phyloP scores from a whole-genome alignment of 2,888 invertebrate species.

The Dyspetes luteomarginatus region DNA sequence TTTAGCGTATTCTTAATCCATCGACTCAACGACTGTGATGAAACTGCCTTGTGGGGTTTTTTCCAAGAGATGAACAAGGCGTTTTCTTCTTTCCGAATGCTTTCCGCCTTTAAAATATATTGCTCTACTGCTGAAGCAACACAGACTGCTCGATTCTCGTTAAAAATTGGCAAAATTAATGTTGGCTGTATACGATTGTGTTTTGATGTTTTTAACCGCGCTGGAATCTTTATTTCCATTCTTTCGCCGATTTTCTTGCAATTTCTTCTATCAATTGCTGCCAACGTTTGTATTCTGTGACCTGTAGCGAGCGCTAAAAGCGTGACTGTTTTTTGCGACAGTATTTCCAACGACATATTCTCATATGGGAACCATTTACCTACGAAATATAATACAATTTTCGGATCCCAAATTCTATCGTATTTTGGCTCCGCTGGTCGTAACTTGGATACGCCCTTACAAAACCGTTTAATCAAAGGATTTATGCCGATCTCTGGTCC shows the following conservation, averaged over 20 bases:
- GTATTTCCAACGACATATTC: conserved; percentile 38
- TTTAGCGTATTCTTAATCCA: conserved; percentile 58
- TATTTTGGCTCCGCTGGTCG: conserved; percentile 66
- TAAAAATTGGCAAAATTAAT: conserved; percentile 60
- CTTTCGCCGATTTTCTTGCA: conserved; percentile 34
- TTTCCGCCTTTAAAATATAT: conserved; percentile 55
- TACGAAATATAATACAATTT: conserved; percentile 65
- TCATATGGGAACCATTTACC: conserved; percentile 35
- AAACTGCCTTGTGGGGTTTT: conserved; percentile 62
- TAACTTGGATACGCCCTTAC: conserved; percentile 64
- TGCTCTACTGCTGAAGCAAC: conserved; percentile 53
- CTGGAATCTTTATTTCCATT: conserved; percentile 54
- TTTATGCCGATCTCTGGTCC: conserved; percentile 60
- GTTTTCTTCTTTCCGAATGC: conserved; percentile 28
- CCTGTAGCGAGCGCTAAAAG: conserved; percentile 62
- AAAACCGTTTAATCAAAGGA: conserved; percentile 64
- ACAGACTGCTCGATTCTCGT: conserved; percentile 57
- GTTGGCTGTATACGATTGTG: conserved; percentile 58
- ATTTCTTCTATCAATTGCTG: conserved; percentile 52
- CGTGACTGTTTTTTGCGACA: conserved; percentile 56
- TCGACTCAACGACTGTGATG: conserved; percentile 66
- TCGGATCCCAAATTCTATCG: conserved; percentile 67
- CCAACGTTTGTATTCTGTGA: conserved; percentile 63
- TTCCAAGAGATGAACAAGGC: conserved; percentile 61
- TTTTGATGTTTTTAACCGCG: conserved; percentile 60